A percentile compares a stretch with the other conserved stretches of the same genome.
These are phyloP conservation scores for Vespertilio murinus DNA, from an alignment of 2,797 vertebrate genomes.

Conservation along the genomic window DNA sequence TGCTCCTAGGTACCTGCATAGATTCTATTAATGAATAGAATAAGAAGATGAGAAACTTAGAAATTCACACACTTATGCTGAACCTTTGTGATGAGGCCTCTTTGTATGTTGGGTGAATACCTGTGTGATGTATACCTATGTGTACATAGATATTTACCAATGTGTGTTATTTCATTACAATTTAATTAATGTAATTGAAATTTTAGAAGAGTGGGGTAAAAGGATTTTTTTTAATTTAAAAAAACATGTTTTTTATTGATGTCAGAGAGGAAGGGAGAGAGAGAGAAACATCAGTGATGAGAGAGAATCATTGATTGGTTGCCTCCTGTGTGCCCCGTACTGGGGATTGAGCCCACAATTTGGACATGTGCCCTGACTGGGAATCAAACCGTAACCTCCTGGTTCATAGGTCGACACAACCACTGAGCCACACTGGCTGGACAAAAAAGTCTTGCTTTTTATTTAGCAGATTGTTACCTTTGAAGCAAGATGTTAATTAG, in stretches of 20 bases:
- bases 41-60: not conserved
- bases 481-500: not conserved
- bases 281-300: too few species aligned
- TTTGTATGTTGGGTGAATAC: not conserved
- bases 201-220: not conserved
- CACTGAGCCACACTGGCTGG: too few species aligned
- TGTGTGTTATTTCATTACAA: not conserved
- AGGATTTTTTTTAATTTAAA: not conserved
- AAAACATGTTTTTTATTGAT: too few species aligned
- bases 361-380: too few species aligned
- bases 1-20: not conserved
- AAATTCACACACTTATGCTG: not conserved
- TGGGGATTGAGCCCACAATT: too few species aligned
- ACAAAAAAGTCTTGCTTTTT: slow-evolving; percentile 1
- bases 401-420: too few species aligned
- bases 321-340: too few species aligned
- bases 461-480: not conserved
- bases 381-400: too few species aligned
- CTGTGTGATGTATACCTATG: not conserved
- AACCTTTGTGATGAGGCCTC: not conserved
- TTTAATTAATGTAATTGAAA: not conserved
- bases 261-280: too few species aligned
- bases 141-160: not conserved
- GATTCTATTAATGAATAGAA: too few species aligned
- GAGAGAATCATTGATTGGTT: too few species aligned